phyloP scores from a whole-genome alignment of 2,888 invertebrate species.

The Thymelicus lineola region DNA sequence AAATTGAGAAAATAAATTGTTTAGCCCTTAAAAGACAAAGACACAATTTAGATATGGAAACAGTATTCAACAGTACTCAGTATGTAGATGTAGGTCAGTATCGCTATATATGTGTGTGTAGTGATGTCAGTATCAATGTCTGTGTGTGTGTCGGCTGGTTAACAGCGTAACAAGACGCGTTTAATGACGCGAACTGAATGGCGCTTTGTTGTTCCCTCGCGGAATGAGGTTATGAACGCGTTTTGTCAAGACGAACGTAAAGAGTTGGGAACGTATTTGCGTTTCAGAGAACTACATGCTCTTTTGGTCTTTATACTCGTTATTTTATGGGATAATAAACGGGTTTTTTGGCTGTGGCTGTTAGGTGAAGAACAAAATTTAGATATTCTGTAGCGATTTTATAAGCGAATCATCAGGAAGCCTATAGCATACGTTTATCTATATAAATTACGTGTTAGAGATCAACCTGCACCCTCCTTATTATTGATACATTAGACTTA shows the following conservation, averaged over 20 bases:
- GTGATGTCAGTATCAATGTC: too few relatives aligned
- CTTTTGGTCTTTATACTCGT: not conserved
- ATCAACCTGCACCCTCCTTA: too few relatives aligned
- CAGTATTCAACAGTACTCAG: too few relatives aligned
- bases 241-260: conserved; percentile 4
- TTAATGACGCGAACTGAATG: conserved; percentile 12
- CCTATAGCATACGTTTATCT: too few relatives aligned
- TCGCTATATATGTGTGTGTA: not conserved
- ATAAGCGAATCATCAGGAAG: too few relatives aligned
- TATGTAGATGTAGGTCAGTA: conserved; percentile 6
- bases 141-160: not conserved
- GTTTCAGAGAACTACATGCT: not conserved
- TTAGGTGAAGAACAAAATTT: not conserved
- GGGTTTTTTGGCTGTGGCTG: not conserved
- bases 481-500: too few relatives aligned
- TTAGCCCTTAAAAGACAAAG: too few relatives aligned
- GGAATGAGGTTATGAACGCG: conserved; percentile 15
- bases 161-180: conserved; percentile 17
- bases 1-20: not conserved
- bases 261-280: conserved; percentile 3
- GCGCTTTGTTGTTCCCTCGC: conserved; percentile 12
- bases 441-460: too few relatives aligned
- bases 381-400: too few relatives aligned
- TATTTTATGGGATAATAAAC: not conserved
- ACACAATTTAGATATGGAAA: not conserved